A percentile compares a stretch with the other conserved stretches of the same genome.
Conservation (phyloP, 2,113 vertebrate genomes). For the Alethe castanea region DNA sequence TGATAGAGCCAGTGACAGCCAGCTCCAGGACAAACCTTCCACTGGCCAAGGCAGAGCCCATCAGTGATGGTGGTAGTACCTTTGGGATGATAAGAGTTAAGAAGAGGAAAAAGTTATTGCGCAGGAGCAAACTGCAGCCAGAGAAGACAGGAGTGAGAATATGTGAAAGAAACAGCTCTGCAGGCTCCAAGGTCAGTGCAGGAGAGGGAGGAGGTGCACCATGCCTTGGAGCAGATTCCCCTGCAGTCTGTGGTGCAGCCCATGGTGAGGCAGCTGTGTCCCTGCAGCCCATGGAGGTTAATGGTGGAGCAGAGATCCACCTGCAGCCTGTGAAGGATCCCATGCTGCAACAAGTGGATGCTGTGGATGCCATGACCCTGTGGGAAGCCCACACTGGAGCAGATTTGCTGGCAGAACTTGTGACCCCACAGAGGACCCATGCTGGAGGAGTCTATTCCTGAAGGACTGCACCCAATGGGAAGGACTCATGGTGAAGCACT, state of each 20-base stretch:
- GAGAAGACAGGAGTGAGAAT: neutral
- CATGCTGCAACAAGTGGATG: neutral
- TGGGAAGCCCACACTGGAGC: neutral
- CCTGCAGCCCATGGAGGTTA: neutral
- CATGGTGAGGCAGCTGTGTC: neutral
- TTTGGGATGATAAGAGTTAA: neutral
- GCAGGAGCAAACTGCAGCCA: neutral
- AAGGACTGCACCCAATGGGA: neutral
- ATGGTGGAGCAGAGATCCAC: neutral
- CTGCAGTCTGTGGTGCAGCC: neutral
- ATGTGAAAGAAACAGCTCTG: neutral
- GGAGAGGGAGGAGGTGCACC: neutral
- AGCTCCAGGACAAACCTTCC: neutral
- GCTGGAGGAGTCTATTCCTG: neutral
- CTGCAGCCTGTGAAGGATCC: neutral
- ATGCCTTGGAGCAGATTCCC: neutral
- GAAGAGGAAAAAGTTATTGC: neutral
- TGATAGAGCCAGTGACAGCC: neutral
- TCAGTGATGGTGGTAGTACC: neutral
- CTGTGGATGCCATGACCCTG: neutral
- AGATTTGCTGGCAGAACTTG: neutral
- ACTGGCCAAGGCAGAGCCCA: neutral
- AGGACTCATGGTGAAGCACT: neutral
- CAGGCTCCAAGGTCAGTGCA: neutral
- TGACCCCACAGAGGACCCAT: neutral